Base-by-base conservation (phyloP, 2,797 vertebrate species). In the Propithecus perrieri region DNA sequence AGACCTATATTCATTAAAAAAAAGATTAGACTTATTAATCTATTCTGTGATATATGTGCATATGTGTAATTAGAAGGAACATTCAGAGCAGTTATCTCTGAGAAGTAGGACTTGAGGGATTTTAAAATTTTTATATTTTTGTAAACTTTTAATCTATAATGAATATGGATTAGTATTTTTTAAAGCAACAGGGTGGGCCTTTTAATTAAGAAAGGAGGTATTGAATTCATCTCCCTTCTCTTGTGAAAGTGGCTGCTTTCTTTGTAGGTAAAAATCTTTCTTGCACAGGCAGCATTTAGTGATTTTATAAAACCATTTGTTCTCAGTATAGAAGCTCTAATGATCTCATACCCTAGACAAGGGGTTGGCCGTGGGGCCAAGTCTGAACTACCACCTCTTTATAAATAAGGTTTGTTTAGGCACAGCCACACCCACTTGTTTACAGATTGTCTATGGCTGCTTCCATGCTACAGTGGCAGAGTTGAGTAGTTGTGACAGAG, bases 181-280 rank as follows among this genome's bases (percentile, higher is more conserved):
- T 35, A 48, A 79, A 95, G 55, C 85, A 93, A 76, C 17, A 89
- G 95, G 48, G 83, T 93, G 72, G 86, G 24, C 41, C 75, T 85
- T 72, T 85, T 75, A 84, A 55, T 85, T 91, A 91, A 65, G 33
- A 85, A 97, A 87, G 59, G 38, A 69, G 24, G 5, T 78, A 87
- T 41, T 46, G 1, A 84, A 74, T 93, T 89, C 46, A n/a, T 67
- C 41, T 89, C 79, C 18, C 50, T 57, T 63, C 41, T 91, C 85
- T 96, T 61, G 33, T 75, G 69, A 96, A 94, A 93, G 90, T 89
- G 50, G 35, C 41, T 75, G 17, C 92, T 96, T 83, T 83, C 95
- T 96, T 93, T 93, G 63, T 30, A 79, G 75, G 75, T 94, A 71
- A 80, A 95, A 95, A 74, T 30, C 53, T 13, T 7, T 92, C 53